Evolutionary conservation across 2,888 invertebrate species (phyloP), one percentile per base, ranked within the genome.

Genomic region (Drosophila mayaguana): DNA sequence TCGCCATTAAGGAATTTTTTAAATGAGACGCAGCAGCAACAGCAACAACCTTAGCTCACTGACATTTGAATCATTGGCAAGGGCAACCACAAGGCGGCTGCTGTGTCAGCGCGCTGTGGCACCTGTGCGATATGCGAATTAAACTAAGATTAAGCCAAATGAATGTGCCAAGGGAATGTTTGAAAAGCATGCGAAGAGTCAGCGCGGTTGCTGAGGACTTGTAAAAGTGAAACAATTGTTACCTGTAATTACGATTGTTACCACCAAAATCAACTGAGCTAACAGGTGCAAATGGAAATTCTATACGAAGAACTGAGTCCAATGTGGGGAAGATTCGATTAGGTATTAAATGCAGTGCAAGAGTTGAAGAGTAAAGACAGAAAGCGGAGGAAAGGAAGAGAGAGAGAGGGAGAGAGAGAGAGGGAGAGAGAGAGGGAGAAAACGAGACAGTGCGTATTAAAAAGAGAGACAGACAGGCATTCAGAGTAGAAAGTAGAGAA

Each of bases 21-120:
- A 59, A 63, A 62, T 61, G 46, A 63, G 51, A 54, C 50, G n/a
- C 57, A 55, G 50, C 20, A 63, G 32, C 48, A 20, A 11, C 20
- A n/a, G 38, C 7, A 57, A n/a, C 7, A 28, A n/a, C 40, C 56
- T 8, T 18, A 40, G 40, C 36, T 28, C 48, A 38, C 20, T 65
- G 80, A 82, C 88, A 76, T 81, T 84, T 82, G 76, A 82, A 69
- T 72, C 71, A 84, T 75, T 68, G 65, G 66, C 74, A 74, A 64
- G 57, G 64, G 63, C 65, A 83, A 62, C 68, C 55, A 54, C 76
- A 68, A 71, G 79, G 75, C 63, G 54, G 36, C 40, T n/a, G 63
- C 20, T 42, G 38, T 46, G 54, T n/a, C 14, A 50, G 18, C 48
- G 60, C 9, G 45, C 32, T n/a, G 6, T 16, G 60, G 56, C 81